phyloP scores from a whole-genome alignment of 2,113 vertebrate genomes.

The Chascanopsetta lugubris region DNA sequence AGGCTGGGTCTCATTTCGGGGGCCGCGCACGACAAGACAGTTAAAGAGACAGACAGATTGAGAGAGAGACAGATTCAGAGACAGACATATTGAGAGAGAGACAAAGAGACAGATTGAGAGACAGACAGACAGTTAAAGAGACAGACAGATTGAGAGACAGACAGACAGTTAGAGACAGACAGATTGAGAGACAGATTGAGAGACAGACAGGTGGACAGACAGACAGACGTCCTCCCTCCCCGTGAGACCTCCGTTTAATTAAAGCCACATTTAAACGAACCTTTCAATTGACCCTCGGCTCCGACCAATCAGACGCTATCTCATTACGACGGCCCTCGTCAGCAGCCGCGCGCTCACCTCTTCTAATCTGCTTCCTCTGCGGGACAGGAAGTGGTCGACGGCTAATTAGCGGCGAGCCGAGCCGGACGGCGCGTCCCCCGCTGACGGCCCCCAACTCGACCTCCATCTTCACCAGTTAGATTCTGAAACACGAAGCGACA shows the following conservation, averaged over 20 bases:
- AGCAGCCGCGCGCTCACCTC: conserved; percentile 39
- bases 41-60: too few relatives aligned
- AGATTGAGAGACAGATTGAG: neutral
- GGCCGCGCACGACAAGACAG: too few relatives aligned
- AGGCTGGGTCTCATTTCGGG: too few relatives aligned
- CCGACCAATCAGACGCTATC: conserved; percentile 63
- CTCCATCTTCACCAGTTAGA: conserved; percentile 25
- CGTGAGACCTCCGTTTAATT: conserved; percentile 55
- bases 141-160: too few relatives aligned
- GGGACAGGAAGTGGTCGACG: conserved; percentile 46
- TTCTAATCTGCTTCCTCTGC: conserved; percentile 48
- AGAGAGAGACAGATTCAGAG: too few relatives aligned
- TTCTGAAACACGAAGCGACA: neutral
- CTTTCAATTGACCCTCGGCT: conserved; percentile 62
- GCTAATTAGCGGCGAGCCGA: conserved; percentile 61
- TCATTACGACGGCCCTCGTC: conserved; percentile 42
- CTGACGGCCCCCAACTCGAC: conserved; percentile 31
- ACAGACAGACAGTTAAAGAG: too few relatives aligned
- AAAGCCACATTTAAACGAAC: conserved; percentile 20
- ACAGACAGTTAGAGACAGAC: too few relatives aligned
- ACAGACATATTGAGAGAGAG: too few relatives aligned
- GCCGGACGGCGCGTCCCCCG: conserved; percentile 10
- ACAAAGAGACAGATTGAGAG: neutral
- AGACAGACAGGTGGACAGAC: too few relatives aligned
- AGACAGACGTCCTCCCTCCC: neutral